Conservation (phyloP, 1,140 invertebrate genomes). For the Cherax quadricarinatus region DNA sequence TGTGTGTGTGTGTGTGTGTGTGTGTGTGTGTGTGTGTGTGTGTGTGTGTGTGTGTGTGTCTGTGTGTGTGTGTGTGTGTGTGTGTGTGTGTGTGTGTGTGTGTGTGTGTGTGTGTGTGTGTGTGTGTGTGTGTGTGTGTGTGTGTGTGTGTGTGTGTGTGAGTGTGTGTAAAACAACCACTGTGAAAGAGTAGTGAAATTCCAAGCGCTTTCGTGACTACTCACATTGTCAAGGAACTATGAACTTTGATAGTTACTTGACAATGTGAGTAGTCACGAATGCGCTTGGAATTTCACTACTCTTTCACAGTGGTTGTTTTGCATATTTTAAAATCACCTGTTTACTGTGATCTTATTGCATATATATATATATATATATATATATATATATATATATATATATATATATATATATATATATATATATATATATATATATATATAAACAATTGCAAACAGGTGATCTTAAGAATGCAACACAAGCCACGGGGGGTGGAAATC, state of each 20-base stretch:
- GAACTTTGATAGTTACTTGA: no score
- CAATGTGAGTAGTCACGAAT: no score
- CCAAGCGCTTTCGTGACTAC: no score
- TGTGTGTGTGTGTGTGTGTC: conserved; percentile 5
- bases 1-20: conserved; percentile 16
- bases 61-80: neutral
- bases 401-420: neutral
- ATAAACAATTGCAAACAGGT: no score
- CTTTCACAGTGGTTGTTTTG: no score
- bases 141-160: conserved; percentile 24
- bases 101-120: conserved; percentile 22
- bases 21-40: no score
- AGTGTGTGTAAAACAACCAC: neutral
- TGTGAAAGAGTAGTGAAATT: no score
- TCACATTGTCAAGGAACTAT: no score
- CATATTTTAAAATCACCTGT: no score
- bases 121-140: conserved; percentile 1
- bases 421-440: neutral
- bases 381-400: neutral
- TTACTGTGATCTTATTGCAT: no score
- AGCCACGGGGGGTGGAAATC: no score
- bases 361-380: neutral
- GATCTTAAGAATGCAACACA: neutral
- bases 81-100: conserved; percentile 12
- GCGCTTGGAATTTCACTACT: no score